phyloP scores from a whole-genome alignment of 2,113 vertebrate genomes.

The Pelecanus crispus region DNA sequence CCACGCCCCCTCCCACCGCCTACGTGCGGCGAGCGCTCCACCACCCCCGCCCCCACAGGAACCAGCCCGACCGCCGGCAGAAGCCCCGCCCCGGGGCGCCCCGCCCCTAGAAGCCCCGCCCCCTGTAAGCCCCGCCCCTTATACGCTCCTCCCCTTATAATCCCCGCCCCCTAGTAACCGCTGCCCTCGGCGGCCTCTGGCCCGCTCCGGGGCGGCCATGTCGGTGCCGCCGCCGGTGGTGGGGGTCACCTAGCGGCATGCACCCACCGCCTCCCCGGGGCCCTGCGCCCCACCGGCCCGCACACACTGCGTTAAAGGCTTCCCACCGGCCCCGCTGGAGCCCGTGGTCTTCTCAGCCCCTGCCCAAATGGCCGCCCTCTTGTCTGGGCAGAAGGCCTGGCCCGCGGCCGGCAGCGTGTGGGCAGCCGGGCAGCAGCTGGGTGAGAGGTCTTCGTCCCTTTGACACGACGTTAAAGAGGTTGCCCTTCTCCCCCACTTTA shows the following conservation, averaged over 20 bases:
- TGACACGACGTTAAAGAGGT: rapidly evolving
- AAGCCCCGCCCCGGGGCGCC: background rate
- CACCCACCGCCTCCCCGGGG: rapidly evolving
- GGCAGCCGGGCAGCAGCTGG: background rate
- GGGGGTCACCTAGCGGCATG: rapidly evolving
- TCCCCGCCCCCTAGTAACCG: too few species aligned
- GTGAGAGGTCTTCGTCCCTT: background rate
- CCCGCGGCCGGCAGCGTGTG: rapidly evolving
- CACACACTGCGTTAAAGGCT: rapidly evolving
- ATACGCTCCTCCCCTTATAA: too few species aligned
- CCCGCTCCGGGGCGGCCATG: rapidly evolving
- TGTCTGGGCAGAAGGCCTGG: background rate
- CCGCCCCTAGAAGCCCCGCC: background rate
- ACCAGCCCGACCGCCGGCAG: background rate
- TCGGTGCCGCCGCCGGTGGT: rapidly evolving
- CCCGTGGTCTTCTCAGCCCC: background rate
- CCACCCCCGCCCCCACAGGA: background rate
- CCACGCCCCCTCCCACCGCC: background rate
- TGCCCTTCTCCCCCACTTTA: rapidly evolving
- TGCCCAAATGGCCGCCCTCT: too few species aligned
- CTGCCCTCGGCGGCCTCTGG: background rate
- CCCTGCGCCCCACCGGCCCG: background rate
- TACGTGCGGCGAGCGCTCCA: background rate
- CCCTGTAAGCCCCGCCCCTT: background rate
- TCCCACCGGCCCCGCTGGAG: rapidly evolving